phyloP scores from a whole-genome alignment of 2,888 invertebrate species.

The Rapana venosa region DNA sequence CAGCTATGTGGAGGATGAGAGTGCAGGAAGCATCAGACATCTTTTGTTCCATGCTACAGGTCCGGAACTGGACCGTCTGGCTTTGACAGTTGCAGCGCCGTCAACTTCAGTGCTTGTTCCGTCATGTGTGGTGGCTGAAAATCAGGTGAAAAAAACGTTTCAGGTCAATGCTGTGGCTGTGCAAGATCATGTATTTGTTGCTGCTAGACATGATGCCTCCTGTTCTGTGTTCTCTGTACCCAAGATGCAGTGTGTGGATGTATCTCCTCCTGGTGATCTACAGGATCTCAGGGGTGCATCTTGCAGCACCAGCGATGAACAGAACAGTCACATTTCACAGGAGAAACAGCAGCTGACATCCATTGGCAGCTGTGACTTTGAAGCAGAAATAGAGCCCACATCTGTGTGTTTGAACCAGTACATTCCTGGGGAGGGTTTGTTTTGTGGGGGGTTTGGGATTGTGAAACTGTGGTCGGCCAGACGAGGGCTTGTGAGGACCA shows the following conservation, averaged over 20 bases:
- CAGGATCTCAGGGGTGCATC: no score
- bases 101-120: not conserved
- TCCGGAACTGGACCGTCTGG: conserved; percentile 25
- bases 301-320: no score
- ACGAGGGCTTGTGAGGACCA: conserved; percentile 32
- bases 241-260: not conserved
- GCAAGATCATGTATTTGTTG: conserved; percentile 1
- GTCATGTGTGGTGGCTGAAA: not conserved
- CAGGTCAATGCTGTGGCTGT: conserved; percentile 34
- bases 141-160: not conserved
- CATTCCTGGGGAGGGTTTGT: conserved; percentile 58
- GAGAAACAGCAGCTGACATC: not conserved
- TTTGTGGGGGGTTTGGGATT: conserved; percentile 55
- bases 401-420: conserved; percentile 58
- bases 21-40: not conserved
- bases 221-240: conserved; percentile 15
- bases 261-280: not conserved
- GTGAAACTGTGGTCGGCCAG: conserved; percentile 54
- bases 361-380: not conserved
- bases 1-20: not conserved
- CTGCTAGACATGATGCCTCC: not conserved
- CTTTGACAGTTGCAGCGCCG: not conserved
- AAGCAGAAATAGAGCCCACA: not conserved
- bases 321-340: not conserved
- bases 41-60: conserved; percentile 28